A percentile compares a stretch with the other conserved stretches of the same genome.
Evolutionary conservation across 2,113 vertebrate genomes (phyloP).

Genomic region (Otis tarda): DNA sequence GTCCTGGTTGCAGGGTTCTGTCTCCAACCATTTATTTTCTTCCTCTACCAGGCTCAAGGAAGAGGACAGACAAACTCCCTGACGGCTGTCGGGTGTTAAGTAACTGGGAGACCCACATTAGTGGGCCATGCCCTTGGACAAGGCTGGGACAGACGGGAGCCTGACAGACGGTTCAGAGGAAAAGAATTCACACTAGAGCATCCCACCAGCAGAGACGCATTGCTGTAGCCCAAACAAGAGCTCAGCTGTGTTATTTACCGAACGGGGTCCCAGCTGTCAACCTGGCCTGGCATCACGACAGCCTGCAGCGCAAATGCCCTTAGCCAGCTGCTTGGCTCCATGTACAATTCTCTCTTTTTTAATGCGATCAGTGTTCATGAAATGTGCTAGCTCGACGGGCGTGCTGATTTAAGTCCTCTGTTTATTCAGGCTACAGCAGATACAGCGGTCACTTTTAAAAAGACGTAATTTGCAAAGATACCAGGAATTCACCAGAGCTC

Average conservation of each 20-base stretch:
- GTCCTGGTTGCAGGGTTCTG: not conserved
- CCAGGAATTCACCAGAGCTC: not conserved
- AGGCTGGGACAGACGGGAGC: fast-evolving
- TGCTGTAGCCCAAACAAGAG: not conserved
- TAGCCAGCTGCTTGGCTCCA: slow-evolving; percentile 42
- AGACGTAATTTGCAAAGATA: not conserved
- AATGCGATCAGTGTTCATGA: slow-evolving; percentile 18
- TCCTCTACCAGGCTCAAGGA: not conserved
- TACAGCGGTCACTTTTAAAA: not conserved
- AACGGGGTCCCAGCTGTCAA: slow-evolving; percentile 45
- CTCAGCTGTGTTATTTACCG: slow-evolving; percentile 23
- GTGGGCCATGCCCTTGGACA: not conserved
- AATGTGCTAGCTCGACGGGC: slow-evolving; percentile 9
- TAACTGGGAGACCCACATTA: not conserved
- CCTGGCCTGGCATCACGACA: slow-evolving; percentile 23
- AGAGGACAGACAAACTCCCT: not conserved
- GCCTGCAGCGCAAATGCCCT: slow-evolving; percentile 3
- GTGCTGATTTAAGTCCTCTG: not conserved
- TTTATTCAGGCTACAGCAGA: not conserved
- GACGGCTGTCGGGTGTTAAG: fast-evolving
- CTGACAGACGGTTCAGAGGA: not conserved
- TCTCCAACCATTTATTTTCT: not conserved
- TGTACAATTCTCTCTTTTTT: slow-evolving; percentile 17
- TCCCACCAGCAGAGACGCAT: not conserved
- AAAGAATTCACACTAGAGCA: not conserved